Evolutionary conservation across 2,797 vertebrate species (phyloP), one percentile per base, ranked within the genome.

Genomic region (Pygocentrus nattereri): DNA sequence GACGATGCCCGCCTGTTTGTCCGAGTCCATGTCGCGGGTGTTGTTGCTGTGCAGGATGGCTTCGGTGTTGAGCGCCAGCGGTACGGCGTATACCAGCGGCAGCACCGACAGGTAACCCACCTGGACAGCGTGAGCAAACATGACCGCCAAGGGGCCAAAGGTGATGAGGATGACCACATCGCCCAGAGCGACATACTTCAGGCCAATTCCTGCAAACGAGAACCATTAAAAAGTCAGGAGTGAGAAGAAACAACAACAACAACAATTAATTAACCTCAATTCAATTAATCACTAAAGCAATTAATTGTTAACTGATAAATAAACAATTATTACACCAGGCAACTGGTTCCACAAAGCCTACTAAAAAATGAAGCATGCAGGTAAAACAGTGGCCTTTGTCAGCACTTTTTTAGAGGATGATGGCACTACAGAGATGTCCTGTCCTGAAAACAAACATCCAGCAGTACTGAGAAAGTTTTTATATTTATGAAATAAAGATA

Each of bases 41-140:
- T 99, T 99, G 95, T 99, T 99, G 95, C 97, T 99, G 92, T 99
- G 98, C 70, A 99, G 96, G 85, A 99, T 98, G 89, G 98, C 98
- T 88, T 99, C 97, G 0, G 98, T 99, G 88, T 98, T 99, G 62
- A 99, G 96, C 0, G 98, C 98, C 44, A 99, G 94, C 0, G 98
- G 98, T 21, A 98, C 81, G 4, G 97, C 98, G 5, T 99, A 99
- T 52, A 99, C 92, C 88, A 99, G 93, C 0, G 98, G 98, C 0
- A 97, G 94, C 86, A 96, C 89, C 0, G 98, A 96, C 73, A 99
- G 93, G 88, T 97, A 97, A 3, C 98, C 98, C 1, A 99, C 98
- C 94, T 99, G 98, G 84, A 98, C 96, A 0, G 98, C 97, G 0
- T 99, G 96, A 82, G 98, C 96, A 58, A 99, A 99, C 97, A 98